Base-by-base conservation (phyloP, 1,140 invertebrate genomes). In the Drosophila biarmipes region DNA sequence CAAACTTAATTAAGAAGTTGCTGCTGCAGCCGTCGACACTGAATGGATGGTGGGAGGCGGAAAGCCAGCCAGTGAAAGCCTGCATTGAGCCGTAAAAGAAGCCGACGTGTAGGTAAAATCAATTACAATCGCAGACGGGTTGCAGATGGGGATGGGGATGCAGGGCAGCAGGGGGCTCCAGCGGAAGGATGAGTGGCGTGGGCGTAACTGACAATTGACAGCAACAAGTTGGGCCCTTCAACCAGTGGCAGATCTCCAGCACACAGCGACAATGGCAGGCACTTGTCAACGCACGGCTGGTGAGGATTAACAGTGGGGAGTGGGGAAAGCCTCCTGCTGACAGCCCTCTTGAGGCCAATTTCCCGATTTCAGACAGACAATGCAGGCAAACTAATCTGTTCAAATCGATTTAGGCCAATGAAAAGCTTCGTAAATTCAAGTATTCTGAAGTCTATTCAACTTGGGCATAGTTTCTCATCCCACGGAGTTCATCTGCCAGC, bases 1-100 rank as follows among this genome's bases (percentile, higher is more conserved):
- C 64, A 81, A 86, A 86, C 81, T 86, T 87, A 86, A 86, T 86
- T 86, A 86, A 86, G 82, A 81, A 87, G 68, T 82, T 85, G 62
- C 80, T 61, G 66, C 66, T 75, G 73, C 68, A 59, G 53, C 69
- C 61, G 57, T 38, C 61, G 55, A 54, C 58, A 79, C 51, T 56
- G 38, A 43, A 55, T 55, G 69, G 66, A 15, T 15, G n/a, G 19
- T 7, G 35, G 27, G 7, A 24, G n/a, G 66, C 15, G 27, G 61
- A 37, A 38, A 31, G 37, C 51, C 35, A 48, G 53, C 45, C 14
- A 53, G 43, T 66, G 48, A 67, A 54, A 42, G 58, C 38, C 48
- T 80, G 72, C 78, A 80, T 35, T 57, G 55, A 48, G 53, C 57
- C 46, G 57, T 82, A 67, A 56, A 72, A 61, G 73, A 68, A 57